Base-by-base conservation (phyloP, 2,888 invertebrate genomes). In the Cremastinae sp. region DNA sequence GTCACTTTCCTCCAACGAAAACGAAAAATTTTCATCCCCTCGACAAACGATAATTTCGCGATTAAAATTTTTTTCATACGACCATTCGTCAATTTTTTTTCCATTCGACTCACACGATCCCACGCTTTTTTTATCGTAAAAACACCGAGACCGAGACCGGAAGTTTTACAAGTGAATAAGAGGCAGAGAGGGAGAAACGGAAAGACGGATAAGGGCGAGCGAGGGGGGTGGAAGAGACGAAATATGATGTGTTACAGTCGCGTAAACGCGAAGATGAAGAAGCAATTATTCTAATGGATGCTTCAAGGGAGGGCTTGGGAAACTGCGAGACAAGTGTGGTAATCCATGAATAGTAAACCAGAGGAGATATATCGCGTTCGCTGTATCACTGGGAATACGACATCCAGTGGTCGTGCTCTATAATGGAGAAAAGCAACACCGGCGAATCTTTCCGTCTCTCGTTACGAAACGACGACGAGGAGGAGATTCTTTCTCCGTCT, bases 211-310 rank as follows among this genome's bases (percentile, higher is more conserved):
- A 8, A 41, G 14, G 5, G 12, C 14, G 1, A 16, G 20, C 16
- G 22, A 43, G 47, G 39, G 20, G 20, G 45, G 22, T 16, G n/a
- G 16, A 16, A 14, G 35, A 16, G 5, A 16, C 41, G 37, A 58
- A 47, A 45, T 68, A 68, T 68, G 66, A 68, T 58, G 73, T 64
- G 75, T 74, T 62, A 69, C 79, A 79, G 81, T 79, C 79, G 83
- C 84, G 81, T 84, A 85, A 87, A 85, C 84, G 85, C 83, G 85
- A 88, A 88, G 87, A 88, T 88, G 88, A 88, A 87, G 87, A 87
- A 88, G 88, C 88, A 88, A 88, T 88, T 88, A 88, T 88, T 88
- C 87, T 88, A 88, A 88, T 88, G 88, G 88, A 87, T 85, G 87
- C 39, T 51, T 86, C 35, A 9, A 49, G 59, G 66, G 85, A 83